Evolutionary conservation across 2,888 invertebrate species (phyloP), one percentile per base, ranked within the genome.

Genomic region (Bombyx huttoni): DNA sequence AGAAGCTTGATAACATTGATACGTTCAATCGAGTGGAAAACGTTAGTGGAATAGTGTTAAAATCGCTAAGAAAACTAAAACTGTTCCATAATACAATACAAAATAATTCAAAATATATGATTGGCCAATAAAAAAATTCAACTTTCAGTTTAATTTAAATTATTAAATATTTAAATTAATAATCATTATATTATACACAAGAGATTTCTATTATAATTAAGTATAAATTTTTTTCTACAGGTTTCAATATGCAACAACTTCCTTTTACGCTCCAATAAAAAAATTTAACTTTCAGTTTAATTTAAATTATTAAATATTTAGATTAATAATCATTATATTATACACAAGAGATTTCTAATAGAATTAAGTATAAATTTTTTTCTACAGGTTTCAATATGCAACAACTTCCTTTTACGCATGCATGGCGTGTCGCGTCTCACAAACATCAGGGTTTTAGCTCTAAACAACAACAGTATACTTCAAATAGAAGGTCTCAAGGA

Each of bases 401-500:
- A 94, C 73, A 98, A 98, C 81, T 94, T 95, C 70, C 81, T 97
- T 51, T 84, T 96, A 48, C 92, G 96, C 53, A 97, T 97, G 96
- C 94, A 94, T 75, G 94, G 95, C 53, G 93, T 97, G 35, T 93
- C 94, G 56, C 91, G 94, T 51, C 86, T 98, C 56, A 93, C 93
- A 58, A 93, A 94, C 71, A 87, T 98, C 52, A 92, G 95, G 46
- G 92, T 94, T 47, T 82, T 98, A 57, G 94, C 96, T 76, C 89
- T 98, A 49, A 94, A 96, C 58, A 93, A 95, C 74, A 98, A 98
- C 84, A 94, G 94, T 51, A 95, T 98, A 60, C 89, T 96, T 48
- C 94, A 94, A 53, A 96, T 97, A 67, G 97, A 98, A 79, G 97
- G 97, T 9, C 86, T 97, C 12, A 95, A 95, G 75, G 96, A 96